phyloP scores from a whole-genome alignment of 2,888 invertebrate genomes.

The Drosophila recens region DNA sequence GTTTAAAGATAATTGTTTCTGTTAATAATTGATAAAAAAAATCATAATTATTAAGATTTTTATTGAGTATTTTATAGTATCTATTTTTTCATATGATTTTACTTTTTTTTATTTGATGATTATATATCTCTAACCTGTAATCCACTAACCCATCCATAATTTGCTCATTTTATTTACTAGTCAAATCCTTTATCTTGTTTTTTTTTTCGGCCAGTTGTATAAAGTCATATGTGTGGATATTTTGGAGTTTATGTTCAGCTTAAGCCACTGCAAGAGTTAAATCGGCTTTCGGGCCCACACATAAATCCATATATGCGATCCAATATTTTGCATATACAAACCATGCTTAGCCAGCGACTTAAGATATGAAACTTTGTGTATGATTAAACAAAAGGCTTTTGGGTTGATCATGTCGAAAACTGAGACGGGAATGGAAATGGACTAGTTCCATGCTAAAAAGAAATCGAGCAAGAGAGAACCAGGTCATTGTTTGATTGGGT shows the following conservation, averaged over 20 bases:
- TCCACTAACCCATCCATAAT: neutral
- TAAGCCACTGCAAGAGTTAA: conserved; percentile 68
- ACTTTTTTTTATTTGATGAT: neutral
- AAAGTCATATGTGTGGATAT: conserved; percentile 46
- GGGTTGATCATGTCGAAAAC: neutral
- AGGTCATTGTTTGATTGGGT: conserved; percentile 65
- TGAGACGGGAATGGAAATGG: neutral
- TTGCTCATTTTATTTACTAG: conserved; percentile 37
- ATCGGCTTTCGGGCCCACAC: conserved; percentile 55
- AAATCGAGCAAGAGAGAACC: conserved; percentile 1
- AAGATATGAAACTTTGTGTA: conserved; percentile 48
- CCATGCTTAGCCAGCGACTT: conserved; percentile 45
- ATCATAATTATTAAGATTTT: too few relatives aligned
- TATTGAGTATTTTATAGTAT: too few relatives aligned
- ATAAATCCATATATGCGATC: conserved; percentile 43
- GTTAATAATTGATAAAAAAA: too few relatives aligned
- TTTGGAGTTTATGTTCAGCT: conserved; percentile 67
- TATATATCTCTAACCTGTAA: neutral
- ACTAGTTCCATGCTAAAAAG: conserved; percentile 10
- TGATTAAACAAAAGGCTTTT: conserved; percentile 47
- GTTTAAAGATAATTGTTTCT: too few relatives aligned
- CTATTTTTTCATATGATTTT: neutral
- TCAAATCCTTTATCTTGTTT: conserved; percentile 4
- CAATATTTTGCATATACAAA: conserved; percentile 67
- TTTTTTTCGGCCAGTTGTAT: neutral